Base-by-base conservation (phyloP, 2,113 vertebrate genomes). In the Boleophthalmus pectinirostris region DNA sequence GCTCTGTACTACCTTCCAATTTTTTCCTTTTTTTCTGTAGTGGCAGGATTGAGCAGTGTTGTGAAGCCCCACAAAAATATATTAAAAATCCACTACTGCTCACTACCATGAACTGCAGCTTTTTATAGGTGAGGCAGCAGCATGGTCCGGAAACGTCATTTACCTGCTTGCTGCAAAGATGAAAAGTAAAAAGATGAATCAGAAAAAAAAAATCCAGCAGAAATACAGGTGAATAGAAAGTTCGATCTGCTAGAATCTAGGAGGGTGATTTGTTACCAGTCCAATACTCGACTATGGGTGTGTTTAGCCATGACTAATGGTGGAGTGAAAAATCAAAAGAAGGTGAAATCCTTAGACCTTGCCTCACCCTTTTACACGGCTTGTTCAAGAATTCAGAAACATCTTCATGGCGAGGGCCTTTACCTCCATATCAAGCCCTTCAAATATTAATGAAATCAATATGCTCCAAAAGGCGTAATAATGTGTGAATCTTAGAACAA, bases 401-500 rank as follows among this genome's bases (percentile, higher is more conserved):
- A 16, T 66, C 71, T 69, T 54, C 49, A 5, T 57, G 49, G 11
- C 33, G 45, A 10, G n/a, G 70, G 53, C 53, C 49, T 74, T 23
- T 29, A 46, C 2, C 51, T 33, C 58, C 25, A 38, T 69, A 70
- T 13, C 0, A 46, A 29, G 56, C 64, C 60, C 67, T 64, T 82
- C 60, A 81, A 76, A 79, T 78, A 81, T 79, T 79, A 79, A 83
- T 80, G 58, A 69, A 87, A 79, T 82, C 79, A 66, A 53, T 88
- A 80, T 77, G 71, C 73, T 60, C 63, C 73, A 54, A 83, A 81
- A 81, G 70, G 47, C 10, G 6, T 76, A 68, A 85, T 74, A 64
- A 78, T 78, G 66, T 76, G 21, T 69, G 67, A 72, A 71, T 46
- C 47, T 58, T 18, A 45, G 69, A 75, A 72, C 54, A 66, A 72